These are phyloP conservation scores for Drosophila guanche DNA, from an alignment of 1,140 invertebrate genomes.

Conservation along the genomic window DNA sequence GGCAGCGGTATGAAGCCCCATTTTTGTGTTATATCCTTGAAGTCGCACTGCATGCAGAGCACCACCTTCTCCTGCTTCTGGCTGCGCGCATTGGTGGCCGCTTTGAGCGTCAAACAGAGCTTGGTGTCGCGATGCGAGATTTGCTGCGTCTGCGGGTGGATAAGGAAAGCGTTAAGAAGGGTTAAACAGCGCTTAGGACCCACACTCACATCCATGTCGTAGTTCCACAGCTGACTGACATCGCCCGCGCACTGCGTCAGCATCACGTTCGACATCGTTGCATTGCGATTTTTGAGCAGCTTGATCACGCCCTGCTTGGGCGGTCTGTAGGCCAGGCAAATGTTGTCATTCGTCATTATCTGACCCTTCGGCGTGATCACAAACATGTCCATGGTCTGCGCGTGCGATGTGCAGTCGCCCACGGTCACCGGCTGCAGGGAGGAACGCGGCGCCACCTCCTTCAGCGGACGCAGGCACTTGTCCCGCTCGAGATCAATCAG, in stretches of 20 bases:
- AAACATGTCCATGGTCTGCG: conserved; percentile 89
- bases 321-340: conserved; percentile 74
- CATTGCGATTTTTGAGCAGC: conserved; percentile 65
- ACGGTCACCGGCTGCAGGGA: conserved; percentile 85
- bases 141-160: conserved; percentile 68
- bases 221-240: conserved; percentile 70
- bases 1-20: conserved; percentile 81
- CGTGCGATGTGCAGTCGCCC: conserved; percentile 82
- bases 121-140: conserved; percentile 73
- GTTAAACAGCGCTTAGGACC: neutral
- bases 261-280: conserved; percentile 72
- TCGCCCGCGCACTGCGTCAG: conserved; percentile 66
- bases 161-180: neutral
- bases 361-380: conserved; percentile 88
- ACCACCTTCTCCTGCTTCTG: conserved; percentile 74
- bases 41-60: conserved; percentile 69
- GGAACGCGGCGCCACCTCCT: conserved; percentile 63
- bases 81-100: conserved; percentile 57
- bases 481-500: conserved; percentile 72
- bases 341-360: conserved; percentile 83
- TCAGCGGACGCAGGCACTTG: conserved; percentile 67
- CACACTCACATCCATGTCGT: conserved; percentile 79
- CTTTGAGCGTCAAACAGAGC: conserved; percentile 73
- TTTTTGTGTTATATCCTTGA: conserved; percentile 80
- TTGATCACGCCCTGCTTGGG: conserved; percentile 63